Evolutionary conservation across 2,113 vertebrate genomes (phyloP), one percentile per base, ranked within the genome.

Genomic region (Thryonomys swinderianus): DNA sequence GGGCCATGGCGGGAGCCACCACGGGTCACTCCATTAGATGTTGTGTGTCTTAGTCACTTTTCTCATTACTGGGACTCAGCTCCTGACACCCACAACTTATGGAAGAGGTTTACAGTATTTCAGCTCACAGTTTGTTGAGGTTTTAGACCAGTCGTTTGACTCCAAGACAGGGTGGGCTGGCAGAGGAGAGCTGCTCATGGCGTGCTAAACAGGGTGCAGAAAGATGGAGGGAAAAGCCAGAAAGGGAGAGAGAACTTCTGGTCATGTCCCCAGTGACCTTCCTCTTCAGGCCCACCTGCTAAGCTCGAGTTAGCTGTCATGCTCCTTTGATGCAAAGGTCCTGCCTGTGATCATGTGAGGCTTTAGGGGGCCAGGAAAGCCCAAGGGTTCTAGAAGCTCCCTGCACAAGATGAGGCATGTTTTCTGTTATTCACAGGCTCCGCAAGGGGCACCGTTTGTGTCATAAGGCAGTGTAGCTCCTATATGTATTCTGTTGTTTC

Each of bases 401-500:
- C 32, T 30, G 34, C 45, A n/a, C 17, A 53, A 85, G 42, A 64
- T 13, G 53, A 62, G 40, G 21, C 4, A 1, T 7, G 5, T 12
- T 40, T 91, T 59, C n/a, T n/a, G 8, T 84, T 34, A 32, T 42
- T 40, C 25, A 55, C 13, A 73, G 40, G 27, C 25, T 87, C 27
- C 42, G 30, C 53, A 82, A 67, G 37, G 32, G 34, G 2, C 57
- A 27, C 7, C 34, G 30, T 80, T 13, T 7, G 14, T n/a, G 7
- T 55, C 73, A 25, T 84, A 69, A 83, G 57, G 34, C 71, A 45
- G 42, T 76, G 16, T 40, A 18, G 40, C 48, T 71, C 3, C 59
- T 40, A 4, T 1, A 13, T 21, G 32, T n/a, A 61, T 10, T 0
- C 17, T 30, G 7, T 42, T 30, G 2, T 74, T 64, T 69, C 37